These are phyloP conservation scores for Meloe dianella DNA, from an alignment of 2,888 invertebrate species.

Conservation along the genomic window DNA sequence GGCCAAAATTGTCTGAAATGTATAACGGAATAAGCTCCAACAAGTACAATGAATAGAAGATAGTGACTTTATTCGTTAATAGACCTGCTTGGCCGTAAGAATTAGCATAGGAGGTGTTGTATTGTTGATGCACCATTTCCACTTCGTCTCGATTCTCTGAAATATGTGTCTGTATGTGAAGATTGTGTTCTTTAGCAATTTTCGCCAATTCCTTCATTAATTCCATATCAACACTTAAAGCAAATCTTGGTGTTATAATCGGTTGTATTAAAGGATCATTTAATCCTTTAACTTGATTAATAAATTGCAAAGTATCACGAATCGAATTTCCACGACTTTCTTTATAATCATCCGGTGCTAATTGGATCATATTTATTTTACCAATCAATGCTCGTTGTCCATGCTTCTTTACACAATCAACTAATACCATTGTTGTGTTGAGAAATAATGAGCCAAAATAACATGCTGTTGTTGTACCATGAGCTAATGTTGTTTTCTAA, in stretches of 20 bases:
- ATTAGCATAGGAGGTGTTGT: constrained; percentile 69
- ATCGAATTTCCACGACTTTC: constrained; percentile 72
- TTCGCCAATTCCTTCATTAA: constrained; percentile 72
- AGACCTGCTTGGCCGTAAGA: constrained; percentile 79
- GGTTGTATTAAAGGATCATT: constrained; percentile 76
- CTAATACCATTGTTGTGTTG: constrained; percentile 74
- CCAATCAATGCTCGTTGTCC: constrained; percentile 87
- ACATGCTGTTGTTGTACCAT: constrained; percentile 89
- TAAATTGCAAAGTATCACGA: constrained; percentile 67
- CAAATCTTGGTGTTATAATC: constrained; percentile 85
- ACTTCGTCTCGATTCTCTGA: constrained; percentile 82
- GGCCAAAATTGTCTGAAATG: constrained; percentile 74
- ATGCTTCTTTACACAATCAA: constrained; percentile 67
- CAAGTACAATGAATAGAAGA: not conserved
- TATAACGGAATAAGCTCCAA: too few relatives aligned
- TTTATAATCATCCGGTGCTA: constrained; percentile 62
- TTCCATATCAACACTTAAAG: constrained; percentile 76
- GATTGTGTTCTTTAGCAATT: constrained; percentile 70
- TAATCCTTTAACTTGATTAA: constrained; percentile 64
- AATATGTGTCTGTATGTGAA: constrained; percentile 86
- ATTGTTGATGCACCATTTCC: constrained; percentile 65
- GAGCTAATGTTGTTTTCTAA: constrained; percentile 73
- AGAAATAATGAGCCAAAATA: constrained; percentile 84
- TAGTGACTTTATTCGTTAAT: constrained; percentile 74
- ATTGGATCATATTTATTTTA: constrained; percentile 80